Conservation (phyloP, 2,113 vertebrate species). For the Rhabdornis inornatus region DNA sequence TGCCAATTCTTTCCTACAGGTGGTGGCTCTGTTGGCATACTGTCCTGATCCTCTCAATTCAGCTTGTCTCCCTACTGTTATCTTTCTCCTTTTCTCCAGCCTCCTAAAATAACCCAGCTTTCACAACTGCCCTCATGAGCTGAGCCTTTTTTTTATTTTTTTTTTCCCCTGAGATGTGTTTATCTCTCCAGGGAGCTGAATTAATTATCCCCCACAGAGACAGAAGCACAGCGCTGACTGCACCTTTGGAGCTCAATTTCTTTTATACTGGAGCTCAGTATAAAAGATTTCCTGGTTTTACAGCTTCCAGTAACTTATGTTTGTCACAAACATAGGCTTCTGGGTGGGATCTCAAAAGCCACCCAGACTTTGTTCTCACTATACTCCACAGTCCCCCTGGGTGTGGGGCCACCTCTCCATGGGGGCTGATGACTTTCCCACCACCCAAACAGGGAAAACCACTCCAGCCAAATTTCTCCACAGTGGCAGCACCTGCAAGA, state of each 20-base stretch:
- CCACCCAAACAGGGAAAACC: accelerated
- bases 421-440: not conserved
- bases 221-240: not conserved
- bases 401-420: accelerated
- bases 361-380: not conserved
- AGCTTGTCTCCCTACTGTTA: not conserved
- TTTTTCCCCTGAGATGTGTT: not conserved
- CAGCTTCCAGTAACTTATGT: not conserved
- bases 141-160: not conserved
- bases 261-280: not conserved
- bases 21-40: not conserved
- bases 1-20: not conserved
- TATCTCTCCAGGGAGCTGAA: not conserved
- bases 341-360: not conserved
- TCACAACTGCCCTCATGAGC: not conserved
- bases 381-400: not conserved
- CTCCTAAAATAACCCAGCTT: not conserved
- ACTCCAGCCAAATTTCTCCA: not conserved
- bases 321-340: not conserved
- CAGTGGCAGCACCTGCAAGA: not conserved
- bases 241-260: not conserved
- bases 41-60: not conserved
- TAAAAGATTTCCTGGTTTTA: not conserved
- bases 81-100: not conserved
- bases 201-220: not conserved